A percentile compares a stretch with the other conserved stretches of the same genome.
Evolutionary conservation across 2,113 vertebrate species (phyloP).

Genomic region (Lontra canadensis): DNA sequence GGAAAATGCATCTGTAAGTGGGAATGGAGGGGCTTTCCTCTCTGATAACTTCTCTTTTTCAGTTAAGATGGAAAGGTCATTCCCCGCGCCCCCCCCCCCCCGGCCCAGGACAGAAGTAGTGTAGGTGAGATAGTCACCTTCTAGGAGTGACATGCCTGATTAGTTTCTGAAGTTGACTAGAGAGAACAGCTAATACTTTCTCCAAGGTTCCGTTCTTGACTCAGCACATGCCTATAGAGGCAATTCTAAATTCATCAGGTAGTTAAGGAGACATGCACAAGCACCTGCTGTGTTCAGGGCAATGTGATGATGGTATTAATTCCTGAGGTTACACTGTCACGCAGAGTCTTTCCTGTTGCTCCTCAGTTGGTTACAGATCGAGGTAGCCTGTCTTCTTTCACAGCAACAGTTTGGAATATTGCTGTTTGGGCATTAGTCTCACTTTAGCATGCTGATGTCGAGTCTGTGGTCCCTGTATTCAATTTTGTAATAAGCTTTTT

Average conservation of each 20-base stretch:
- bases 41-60: not conserved
- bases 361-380: not conserved
- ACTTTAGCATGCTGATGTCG: not conserved
- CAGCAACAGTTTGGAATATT: not conserved
- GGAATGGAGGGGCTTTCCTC: not conserved
- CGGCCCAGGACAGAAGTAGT: not conserved
- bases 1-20: not conserved
- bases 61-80: not conserved
- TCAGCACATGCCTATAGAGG: not conserved
- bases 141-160: not conserved
- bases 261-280: not conserved
- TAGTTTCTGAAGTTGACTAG: slow-evolving; percentile 1
- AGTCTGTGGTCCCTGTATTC: not conserved
- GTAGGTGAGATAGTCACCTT: not conserved
- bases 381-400: not conserved
- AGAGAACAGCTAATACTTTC: not conserved
- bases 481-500: not conserved
- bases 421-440: not conserved
- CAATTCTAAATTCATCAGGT: not conserved
- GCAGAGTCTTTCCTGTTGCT: not conserved
- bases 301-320: no score
- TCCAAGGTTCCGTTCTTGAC: not conserved
- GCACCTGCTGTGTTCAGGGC: not conserved
- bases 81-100: not conserved
- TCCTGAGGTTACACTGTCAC: not conserved